A percentile compares a stretch with the other conserved stretches of the same genome.
These are phyloP conservation scores for Diachasmimorpha longicaudata DNA, from an alignment of 1,140 invertebrate species.

Conservation along the genomic window DNA sequence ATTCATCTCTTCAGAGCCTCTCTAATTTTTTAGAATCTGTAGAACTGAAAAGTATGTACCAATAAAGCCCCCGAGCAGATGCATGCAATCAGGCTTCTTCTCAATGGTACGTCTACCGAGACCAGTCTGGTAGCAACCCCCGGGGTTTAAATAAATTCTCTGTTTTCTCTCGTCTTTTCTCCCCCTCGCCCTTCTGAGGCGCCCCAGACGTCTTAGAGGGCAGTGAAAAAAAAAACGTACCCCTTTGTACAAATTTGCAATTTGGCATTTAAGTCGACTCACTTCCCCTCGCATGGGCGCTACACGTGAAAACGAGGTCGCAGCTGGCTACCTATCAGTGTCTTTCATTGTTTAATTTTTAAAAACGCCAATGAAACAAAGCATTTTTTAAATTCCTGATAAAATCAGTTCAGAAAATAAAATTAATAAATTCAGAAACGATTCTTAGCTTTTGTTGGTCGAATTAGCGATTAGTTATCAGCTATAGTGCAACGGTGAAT, in stretches of 20 bases:
- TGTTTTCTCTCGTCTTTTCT: slow-evolving; percentile 7
- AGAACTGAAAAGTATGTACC: background rate
- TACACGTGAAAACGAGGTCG: background rate
- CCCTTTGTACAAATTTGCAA: slow-evolving; percentile 43
- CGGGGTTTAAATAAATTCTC: background rate
- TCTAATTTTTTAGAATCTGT: slow-evolving; percentile 1
- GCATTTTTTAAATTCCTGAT: background rate
- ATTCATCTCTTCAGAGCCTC: background rate
- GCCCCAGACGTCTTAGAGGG: background rate
- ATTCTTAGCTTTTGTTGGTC: too few species aligned
- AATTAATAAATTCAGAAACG: background rate
- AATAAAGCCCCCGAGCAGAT: slow-evolving; percentile 41
- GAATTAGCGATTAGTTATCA: too few species aligned
- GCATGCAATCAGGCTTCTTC: slow-evolving; percentile 51
- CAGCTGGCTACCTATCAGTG: background rate
- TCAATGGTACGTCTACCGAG: slow-evolving; percentile 43
- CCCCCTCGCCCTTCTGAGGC: background rate
- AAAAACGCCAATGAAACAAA: background rate
- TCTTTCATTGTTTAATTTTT: background rate
- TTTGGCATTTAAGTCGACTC: slow-evolving; percentile 33
- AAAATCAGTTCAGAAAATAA: background rate
- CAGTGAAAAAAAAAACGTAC: slow-evolving; percentile 30
- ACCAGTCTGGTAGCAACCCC: slow-evolving; percentile 7
- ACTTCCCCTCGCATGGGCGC: background rate
- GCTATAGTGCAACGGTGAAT: too few species aligned